Percentiles rank a stretch among this genome's conserved stretches.
Evolutionary conservation across 1,140 invertebrate species (phyloP).

Genomic region (Ceratosolen solmsi): DNA sequence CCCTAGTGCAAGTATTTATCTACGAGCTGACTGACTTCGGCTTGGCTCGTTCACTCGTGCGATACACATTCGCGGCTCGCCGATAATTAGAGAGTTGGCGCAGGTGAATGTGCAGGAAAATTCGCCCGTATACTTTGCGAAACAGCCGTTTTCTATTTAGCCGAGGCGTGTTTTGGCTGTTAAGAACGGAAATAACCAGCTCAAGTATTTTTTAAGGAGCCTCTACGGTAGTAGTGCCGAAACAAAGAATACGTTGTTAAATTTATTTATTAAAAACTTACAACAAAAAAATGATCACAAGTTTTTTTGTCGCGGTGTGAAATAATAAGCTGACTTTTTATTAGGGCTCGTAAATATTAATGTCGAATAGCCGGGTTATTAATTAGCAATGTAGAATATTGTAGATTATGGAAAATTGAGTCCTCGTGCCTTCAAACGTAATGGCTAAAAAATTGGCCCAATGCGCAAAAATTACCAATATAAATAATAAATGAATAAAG

Average conservation of each 20-base stretch:
- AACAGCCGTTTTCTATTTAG: conserved; percentile 44
- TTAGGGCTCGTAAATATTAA: no score
- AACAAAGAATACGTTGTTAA: background rate
- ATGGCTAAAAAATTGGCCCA: no score
- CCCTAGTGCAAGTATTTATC: conserved; percentile 42
- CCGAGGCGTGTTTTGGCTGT: conserved; percentile 29
- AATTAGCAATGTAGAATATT: no score
- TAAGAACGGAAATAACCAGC: conserved; percentile 43
- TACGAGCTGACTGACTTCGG: conserved; percentile 42
- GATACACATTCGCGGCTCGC: conserved; percentile 40
- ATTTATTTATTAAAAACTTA: background rate
- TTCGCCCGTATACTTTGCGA: conserved; percentile 47
- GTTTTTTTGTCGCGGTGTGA: background rate
- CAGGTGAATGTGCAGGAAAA: conserved; percentile 38
- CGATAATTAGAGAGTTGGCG: conserved; percentile 44
- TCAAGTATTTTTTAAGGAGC: conserved; percentile 37
- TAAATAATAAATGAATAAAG: no score
- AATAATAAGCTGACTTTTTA: background rate
- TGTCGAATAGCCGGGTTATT: no score
- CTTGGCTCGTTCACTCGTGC: conserved; percentile 19
- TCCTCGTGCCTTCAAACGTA: no score
- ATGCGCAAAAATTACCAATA: no score
- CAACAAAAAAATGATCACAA: background rate
- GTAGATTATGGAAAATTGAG: no score
- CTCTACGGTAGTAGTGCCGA: conserved; percentile 6